These are phyloP conservation scores for Pterocles orientalis DNA, from an alignment of 2,113 vertebrate genomes.

Conservation along the genomic window DNA sequence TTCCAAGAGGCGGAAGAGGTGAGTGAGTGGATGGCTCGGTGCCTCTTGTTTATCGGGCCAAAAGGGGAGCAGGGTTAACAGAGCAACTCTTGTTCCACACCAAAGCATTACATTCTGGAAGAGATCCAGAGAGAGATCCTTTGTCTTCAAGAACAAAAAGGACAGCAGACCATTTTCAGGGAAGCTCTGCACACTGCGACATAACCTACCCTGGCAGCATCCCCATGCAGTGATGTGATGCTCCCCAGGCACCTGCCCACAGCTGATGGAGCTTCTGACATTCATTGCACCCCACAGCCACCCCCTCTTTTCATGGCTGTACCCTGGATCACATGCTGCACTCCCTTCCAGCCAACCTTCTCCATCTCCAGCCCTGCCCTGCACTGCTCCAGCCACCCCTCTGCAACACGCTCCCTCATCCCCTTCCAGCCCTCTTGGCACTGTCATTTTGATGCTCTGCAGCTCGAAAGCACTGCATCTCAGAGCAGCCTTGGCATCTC, in stretches of 20 bases:
- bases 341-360: background rate
- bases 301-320: background rate
- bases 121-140: constrained; percentile 2
- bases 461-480: background rate
- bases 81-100: background rate
- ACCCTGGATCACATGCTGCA: background rate
- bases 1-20: constrained; percentile 27
- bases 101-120: background rate
- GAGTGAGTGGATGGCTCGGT: background rate
- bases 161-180: background rate
- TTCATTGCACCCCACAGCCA: fast-evolving
- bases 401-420: fast-evolving
- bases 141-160: constrained; percentile 2
- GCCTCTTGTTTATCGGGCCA: background rate
- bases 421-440: background rate
- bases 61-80: background rate
- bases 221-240: fast-evolving
- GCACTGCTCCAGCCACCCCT: fast-evolving
- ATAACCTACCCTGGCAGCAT: background rate
- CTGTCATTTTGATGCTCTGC: background rate
- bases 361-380: background rate
- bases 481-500: background rate
- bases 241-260: background rate
- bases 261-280: background rate
- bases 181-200: background rate